These are phyloP conservation scores for Sturnus vulgaris DNA, from an alignment of 2,113 vertebrate genomes.

Conservation along the genomic window DNA sequence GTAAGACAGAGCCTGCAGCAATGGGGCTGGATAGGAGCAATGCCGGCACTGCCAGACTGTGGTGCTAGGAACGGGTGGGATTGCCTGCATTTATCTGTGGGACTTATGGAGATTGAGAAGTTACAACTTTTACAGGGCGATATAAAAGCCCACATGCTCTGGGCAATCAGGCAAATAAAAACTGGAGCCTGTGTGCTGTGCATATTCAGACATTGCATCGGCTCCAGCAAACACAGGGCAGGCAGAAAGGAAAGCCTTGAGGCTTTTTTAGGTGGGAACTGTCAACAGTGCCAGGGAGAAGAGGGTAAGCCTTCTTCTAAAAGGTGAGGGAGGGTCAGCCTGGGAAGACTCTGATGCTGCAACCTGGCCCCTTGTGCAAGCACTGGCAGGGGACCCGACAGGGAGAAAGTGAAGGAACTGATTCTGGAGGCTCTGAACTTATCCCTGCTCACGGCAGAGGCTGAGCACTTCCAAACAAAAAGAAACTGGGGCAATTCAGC, in stretches of 20 bases:
- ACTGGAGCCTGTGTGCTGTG: background rate
- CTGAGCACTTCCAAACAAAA: background rate
- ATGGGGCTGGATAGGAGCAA: background rate
- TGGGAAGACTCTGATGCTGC: background rate
- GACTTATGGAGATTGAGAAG: accelerated
- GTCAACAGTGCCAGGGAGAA: background rate
- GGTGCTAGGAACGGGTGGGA: background rate
- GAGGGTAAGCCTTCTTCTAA: background rate
- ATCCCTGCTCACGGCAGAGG: background rate
- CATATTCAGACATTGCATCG: accelerated
- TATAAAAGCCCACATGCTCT: background rate
- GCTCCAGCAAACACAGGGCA: background rate
- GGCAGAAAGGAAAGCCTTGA: background rate
- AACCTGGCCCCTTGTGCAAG: accelerated
- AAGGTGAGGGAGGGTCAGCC: background rate
- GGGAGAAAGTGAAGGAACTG: background rate
- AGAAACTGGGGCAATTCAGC: background rate
- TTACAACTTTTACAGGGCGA: accelerated
- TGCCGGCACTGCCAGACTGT: background rate
- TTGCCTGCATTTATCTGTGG: accelerated
- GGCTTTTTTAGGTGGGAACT: background rate
- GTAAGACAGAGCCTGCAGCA: background rate
- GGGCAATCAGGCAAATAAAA: background rate
- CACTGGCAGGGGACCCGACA: background rate
- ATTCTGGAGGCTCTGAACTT: background rate